Conservation (phyloP, 2,888 invertebrate species). For the Octodonta nipae region DNA sequence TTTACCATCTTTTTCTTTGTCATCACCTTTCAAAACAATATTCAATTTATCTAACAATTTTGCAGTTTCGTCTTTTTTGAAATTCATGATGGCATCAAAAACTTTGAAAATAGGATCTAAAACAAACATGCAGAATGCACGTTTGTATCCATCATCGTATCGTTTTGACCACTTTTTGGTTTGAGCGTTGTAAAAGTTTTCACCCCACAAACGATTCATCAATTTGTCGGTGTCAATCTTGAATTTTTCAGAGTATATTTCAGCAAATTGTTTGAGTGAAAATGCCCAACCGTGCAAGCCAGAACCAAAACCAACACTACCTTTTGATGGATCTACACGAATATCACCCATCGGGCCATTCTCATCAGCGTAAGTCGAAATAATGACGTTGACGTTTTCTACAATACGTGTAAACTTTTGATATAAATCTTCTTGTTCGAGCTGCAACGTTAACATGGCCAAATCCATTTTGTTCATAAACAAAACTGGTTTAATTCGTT, state of each 20-base stretch:
- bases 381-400: slow-evolving; percentile 99
- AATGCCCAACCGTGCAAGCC: slow-evolving; percentile 99
- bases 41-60: slow-evolving; percentile 79
- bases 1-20: slow-evolving; percentile 93
- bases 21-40: slow-evolving; percentile 84
- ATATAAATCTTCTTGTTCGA: slow-evolving; percentile 92
- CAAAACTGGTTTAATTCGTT: slow-evolving; percentile 97
- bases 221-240: slow-evolving; percentile 92
- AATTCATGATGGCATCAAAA: slow-evolving; percentile 53
- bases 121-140: slow-evolving; percentile 98
- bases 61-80: slow-evolving; percentile 83
- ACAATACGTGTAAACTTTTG: slow-evolving; percentile 99
- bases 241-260: slow-evolving; percentile 98
- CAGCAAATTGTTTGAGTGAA: slow-evolving; percentile 97
- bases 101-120: slow-evolving; percentile 96
- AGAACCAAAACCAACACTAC: slow-evolving; percentile 98
- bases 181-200: slow-evolving; percentile 94
- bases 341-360: slow-evolving; percentile 99
- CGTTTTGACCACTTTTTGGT: slow-evolving; percentile 97
- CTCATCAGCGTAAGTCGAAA: slow-evolving; percentile 96
- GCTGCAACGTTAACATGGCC: slow-evolving; percentile 89
- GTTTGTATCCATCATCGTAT: slow-evolving; percentile 80
- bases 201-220: slow-evolving; percentile 84
- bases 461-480: slow-evolving; percentile 99
- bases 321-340: slow-evolving; percentile 93